These are phyloP conservation scores for Montipora capitata DNA, from an alignment of 92 coral and sea anemone species.

Conservation along the genomic window DNA sequence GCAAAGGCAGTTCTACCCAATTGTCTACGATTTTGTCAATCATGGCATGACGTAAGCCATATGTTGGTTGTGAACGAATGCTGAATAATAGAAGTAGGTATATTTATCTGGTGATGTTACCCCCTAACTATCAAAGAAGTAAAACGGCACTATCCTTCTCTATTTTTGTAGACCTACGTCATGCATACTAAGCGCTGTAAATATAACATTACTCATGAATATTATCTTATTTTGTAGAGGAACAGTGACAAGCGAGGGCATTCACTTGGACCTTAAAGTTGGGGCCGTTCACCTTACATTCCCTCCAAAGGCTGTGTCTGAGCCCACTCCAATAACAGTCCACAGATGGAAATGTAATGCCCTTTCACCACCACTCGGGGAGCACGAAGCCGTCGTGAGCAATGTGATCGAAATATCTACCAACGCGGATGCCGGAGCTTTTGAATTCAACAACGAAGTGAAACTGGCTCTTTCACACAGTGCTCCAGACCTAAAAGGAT, in stretches of 20 bases:
- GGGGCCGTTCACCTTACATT: conserved; percentile 43
- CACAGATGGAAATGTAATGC: conserved; percentile 7
- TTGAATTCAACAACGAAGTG: conserved; percentile 31
- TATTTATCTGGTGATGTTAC: too few species aligned
- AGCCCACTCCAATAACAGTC: conserved; percentile 44
- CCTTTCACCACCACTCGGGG: conserved; percentile 29
- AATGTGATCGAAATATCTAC: conserved; percentile 66
- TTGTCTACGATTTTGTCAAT: too few species aligned
- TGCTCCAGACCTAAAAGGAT: conserved; percentile 27
- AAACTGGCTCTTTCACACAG: conserved; percentile 29
- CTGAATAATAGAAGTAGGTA: too few species aligned
- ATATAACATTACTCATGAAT: too few species aligned
- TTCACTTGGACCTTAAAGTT: conserved; percentile 32
- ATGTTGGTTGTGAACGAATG: too few species aligned
- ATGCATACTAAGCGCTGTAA: too few species aligned
- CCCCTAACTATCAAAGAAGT: too few species aligned
- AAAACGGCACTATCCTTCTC: too few species aligned
- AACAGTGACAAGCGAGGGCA: conserved; percentile 18
- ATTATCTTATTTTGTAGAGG: background rate
- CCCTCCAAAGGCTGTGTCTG: conserved; percentile 63
- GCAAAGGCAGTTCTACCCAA: too few species aligned
- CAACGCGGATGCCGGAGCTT: background rate
- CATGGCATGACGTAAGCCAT: too few species aligned
- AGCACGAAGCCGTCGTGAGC: conserved; percentile 67
- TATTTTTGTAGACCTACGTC: too few species aligned